Evolutionary conservation across 2,113 vertebrate genomes (phyloP).

Genomic region (Pao palembangensis): DNA sequence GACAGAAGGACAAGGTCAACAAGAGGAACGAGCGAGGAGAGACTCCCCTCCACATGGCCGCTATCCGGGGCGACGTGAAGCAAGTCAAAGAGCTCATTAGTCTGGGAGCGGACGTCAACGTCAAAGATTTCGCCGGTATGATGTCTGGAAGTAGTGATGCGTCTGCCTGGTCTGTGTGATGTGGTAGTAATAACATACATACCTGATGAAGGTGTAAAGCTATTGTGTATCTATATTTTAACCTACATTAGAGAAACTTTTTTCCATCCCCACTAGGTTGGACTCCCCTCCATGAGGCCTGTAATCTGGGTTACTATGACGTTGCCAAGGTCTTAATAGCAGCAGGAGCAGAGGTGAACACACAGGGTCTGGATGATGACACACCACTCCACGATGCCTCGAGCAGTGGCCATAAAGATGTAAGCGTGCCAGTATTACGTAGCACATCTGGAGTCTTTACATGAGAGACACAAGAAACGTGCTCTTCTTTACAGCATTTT

Average conservation of each 20-base stretch:
- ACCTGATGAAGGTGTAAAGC: conserved; percentile 6
- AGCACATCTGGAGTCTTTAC: background rate
- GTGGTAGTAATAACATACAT: conserved; percentile 8
- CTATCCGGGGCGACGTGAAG: conserved; percentile 94
- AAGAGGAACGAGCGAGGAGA: conserved; percentile 98
- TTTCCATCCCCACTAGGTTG: conserved; percentile 76
- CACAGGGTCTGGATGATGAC: conserved; percentile 95
- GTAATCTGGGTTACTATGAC: conserved; percentile 95
- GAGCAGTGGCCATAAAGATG: conserved; percentile 94
- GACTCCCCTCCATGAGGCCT: conserved; percentile 98
- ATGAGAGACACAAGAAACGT: background rate
- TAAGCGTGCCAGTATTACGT: conserved; percentile 50
- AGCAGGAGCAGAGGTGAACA: conserved; percentile 96
- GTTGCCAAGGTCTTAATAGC: conserved; percentile 95
- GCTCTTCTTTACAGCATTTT: background rate
- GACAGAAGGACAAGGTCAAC: conserved; percentile 98
- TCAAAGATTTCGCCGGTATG: conserved; percentile 98
- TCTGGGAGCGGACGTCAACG: conserved; percentile 94
- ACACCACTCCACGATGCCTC: conserved; percentile 97
- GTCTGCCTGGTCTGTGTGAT: conserved; percentile 8
- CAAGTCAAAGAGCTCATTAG: conserved; percentile 96
- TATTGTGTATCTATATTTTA: background rate
- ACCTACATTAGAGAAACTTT: background rate
- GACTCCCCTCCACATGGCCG: conserved; percentile 96
- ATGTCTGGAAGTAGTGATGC: background rate